phyloP scores from a whole-genome alignment of 2,888 invertebrate genomes.

The Drosophila eohydei region DNA sequence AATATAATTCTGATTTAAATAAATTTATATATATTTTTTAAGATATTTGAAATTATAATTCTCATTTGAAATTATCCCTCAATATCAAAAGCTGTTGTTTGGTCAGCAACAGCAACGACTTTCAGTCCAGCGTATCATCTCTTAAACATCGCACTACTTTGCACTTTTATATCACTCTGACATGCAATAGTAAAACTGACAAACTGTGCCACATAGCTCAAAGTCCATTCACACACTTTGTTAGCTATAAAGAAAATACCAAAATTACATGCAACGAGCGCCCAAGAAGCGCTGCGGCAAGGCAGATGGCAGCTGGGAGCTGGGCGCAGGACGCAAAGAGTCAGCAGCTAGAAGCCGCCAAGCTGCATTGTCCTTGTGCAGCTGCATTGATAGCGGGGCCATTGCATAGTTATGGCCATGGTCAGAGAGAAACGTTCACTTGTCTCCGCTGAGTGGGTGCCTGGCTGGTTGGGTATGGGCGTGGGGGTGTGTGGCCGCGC shows the following conservation, averaged over 20 bases:
- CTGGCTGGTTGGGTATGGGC: not conserved
- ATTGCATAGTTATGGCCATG: constrained; percentile 57
- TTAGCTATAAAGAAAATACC: constrained; percentile 46
- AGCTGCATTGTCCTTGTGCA: constrained; percentile 56
- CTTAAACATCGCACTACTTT: no score
- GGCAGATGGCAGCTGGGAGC: constrained; percentile 9
- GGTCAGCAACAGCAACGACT: no score
- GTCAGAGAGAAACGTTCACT: constrained; percentile 39
- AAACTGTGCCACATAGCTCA: not conserved
- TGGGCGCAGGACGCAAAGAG: not conserved
- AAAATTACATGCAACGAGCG: constrained; percentile 54
- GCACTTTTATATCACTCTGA: not conserved
- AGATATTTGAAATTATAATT: not conserved
- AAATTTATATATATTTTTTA: not conserved
- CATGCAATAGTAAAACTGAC: not conserved
- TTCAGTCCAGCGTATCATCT: no score
- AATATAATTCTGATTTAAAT: no score
- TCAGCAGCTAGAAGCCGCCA: constrained; percentile 5
- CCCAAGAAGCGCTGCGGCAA: constrained; percentile 30
- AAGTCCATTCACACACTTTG: not conserved
- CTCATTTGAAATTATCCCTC: no score
- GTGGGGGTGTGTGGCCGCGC: constrained; percentile 32
- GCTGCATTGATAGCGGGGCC: constrained; percentile 60
- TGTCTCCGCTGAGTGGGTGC: constrained; percentile 32
- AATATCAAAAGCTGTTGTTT: no score